Percentiles rank a stretch among this genome's conserved stretches.
Evolutionary conservation across 2,113 vertebrate species (phyloP).

Genomic region (Oxyruncus cristatus): DNA sequence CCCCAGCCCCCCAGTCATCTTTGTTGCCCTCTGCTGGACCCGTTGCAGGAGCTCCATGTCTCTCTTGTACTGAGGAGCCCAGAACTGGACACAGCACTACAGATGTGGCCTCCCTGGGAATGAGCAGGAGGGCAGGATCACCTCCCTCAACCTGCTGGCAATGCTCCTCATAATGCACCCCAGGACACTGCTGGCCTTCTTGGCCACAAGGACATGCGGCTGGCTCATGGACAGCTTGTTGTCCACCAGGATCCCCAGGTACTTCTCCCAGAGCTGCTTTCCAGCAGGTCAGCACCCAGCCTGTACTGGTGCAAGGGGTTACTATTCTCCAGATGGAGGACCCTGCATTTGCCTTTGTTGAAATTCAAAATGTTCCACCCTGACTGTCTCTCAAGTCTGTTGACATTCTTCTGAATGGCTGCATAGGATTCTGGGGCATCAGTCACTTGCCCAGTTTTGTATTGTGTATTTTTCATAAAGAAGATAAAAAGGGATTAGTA

Average conservation of each 20-base stretch:
- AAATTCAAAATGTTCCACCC: not conserved
- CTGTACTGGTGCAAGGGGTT: not conserved
- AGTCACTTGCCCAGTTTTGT: not conserved
- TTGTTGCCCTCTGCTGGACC: not conserved
- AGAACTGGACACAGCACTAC: not conserved
- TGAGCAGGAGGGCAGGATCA: not conserved
- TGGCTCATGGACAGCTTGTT: not conserved
- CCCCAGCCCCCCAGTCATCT: not conserved
- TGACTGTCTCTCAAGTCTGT: not conserved
- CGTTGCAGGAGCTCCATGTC: not conserved
- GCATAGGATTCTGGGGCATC: not conserved
- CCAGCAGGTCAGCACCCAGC: not conserved
- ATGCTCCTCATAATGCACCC: too few relatives aligned
- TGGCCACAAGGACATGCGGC: not conserved
- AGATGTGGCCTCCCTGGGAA: not conserved
- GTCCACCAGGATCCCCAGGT: accelerated
- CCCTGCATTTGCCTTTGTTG: not conserved
- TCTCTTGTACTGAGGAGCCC: not conserved
- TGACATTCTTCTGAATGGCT: not conserved
- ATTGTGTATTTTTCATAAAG: not conserved
- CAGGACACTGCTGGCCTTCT: not conserved
- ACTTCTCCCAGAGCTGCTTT: not conserved
- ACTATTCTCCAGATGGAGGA: not conserved
- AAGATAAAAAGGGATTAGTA: not conserved
- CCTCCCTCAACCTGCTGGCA: not conserved